Percentiles rank a stretch among this genome's conserved stretches.
phyloP scores from a whole-genome alignment of 2,797 vertebrate genomes.

The Pipistrellus kuhlii region DNA sequence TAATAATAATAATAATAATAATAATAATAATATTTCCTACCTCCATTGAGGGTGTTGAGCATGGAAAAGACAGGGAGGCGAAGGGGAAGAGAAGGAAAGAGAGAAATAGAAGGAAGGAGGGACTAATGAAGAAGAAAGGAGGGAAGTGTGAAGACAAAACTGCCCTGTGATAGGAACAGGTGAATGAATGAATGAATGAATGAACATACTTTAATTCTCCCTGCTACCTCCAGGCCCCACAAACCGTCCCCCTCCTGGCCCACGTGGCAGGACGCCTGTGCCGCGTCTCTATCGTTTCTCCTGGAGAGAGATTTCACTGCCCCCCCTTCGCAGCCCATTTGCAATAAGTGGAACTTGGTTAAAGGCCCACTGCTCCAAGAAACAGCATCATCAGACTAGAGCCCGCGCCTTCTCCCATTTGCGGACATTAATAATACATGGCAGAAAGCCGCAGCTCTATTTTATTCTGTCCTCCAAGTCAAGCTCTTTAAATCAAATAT shows the following conservation, averaged over 20 bases:
- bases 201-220: no score
- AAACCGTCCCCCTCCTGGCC: neutral
- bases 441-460: conserved; percentile 79
- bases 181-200: neutral
- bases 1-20: no score
- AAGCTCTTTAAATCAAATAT: conserved; percentile 79
- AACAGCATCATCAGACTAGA: conserved; percentile 68
- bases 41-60: accelerated
- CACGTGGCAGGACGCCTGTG: conserved; percentile 49
- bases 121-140: neutral
- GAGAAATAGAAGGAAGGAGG: neutral
- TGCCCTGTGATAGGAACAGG: neutral
- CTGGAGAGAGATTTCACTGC: conserved; percentile 83
- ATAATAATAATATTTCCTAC: neutral
- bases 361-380: conserved; percentile 81
- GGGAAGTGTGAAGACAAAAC: accelerated
- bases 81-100: accelerated
- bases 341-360: conserved; percentile 84
- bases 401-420: conserved; percentile 80
- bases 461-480: conserved; percentile 81
- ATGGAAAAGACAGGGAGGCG: no score
- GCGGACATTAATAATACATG: conserved; percentile 86
- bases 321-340: conserved; percentile 79
- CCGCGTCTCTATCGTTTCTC: conserved; percentile 76
- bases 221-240: neutral